These are phyloP conservation scores for Garrulus glandarius DNA, from an alignment of 2,797 vertebrate species.

Conservation along the genomic window DNA sequence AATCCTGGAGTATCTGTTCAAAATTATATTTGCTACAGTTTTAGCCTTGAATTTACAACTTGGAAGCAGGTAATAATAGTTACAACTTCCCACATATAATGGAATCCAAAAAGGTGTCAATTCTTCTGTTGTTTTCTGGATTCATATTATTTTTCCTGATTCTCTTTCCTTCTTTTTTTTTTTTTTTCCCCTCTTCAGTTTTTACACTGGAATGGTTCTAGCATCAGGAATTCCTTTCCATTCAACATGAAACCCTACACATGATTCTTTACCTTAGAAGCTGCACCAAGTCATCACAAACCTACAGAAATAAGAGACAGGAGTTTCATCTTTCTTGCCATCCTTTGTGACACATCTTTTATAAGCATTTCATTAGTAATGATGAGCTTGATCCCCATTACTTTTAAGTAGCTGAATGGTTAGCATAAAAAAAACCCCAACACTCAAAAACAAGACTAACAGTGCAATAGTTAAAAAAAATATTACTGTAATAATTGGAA, in stretches of 20 bases:
- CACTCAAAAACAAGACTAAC: not conserved
- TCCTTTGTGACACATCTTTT: not conserved
- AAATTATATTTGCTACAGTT: not conserved
- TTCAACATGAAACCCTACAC: not conserved
- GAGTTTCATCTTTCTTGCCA: not conserved
- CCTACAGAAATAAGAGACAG: constrained; percentile 65
- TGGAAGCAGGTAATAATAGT: not conserved
- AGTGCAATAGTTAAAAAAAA: not conserved
- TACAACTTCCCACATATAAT: not conserved
- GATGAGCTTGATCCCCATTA: not conserved
- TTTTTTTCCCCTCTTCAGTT: not conserved
- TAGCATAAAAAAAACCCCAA: not conserved
- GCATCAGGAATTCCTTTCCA: not conserved
- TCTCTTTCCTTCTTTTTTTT: not conserved
- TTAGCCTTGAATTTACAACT: not conserved
- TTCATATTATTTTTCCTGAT: not conserved
- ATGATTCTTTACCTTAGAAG: constrained; percentile 79
- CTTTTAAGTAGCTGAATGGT: not conserved
- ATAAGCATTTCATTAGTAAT: not conserved
- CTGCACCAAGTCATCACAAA: constrained; percentile 76
- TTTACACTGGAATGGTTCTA: not conserved
- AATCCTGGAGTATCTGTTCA: not conserved
- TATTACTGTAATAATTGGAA: not conserved
- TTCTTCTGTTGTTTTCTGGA: not conserved
- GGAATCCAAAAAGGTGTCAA: not conserved